Evolutionary conservation across 2,888 invertebrate genomes (phyloP).

Genomic region (Lasioglossum morio): DNA sequence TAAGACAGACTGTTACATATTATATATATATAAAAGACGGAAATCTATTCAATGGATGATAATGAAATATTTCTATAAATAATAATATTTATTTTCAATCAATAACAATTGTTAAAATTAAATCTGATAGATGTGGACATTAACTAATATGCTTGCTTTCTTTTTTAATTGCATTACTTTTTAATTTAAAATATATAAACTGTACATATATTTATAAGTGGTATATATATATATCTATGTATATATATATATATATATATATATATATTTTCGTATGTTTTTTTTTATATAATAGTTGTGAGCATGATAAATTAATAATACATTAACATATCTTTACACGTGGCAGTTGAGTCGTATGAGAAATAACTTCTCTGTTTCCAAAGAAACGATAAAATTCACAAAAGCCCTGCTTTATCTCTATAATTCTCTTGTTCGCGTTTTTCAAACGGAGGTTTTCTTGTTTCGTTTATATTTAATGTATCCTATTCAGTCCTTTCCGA

Average conservation of each 20-base stretch:
- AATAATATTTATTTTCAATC: constrained; percentile 6
- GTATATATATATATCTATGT: constrained; percentile 79
- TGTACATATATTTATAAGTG: constrained; percentile 83
- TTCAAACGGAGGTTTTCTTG: constrained; percentile 62
- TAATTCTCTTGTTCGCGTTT: constrained; percentile 34
- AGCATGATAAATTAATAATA: constrained; percentile 82
- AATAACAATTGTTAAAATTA: not conserved
- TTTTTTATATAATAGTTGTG: constrained; percentile 80
- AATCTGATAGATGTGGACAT: not conserved
- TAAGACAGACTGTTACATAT: too few relatives aligned
- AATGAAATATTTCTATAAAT: not conserved
- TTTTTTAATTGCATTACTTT: constrained; percentile 80
- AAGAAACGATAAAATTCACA: constrained; percentile 49
- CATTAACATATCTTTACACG: constrained; percentile 76
- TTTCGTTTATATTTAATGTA: constrained; percentile 73
- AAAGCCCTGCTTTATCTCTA: constrained; percentile 16
- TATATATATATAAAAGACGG: not conserved
- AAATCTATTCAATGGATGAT: not conserved
- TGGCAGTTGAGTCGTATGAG: constrained; percentile 78
- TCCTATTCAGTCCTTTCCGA: constrained; percentile 80
- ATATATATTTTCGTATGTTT: constrained; percentile 78
- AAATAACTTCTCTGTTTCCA: constrained; percentile 65
- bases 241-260: constrained; percentile 78
- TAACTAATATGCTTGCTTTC: constrained; percentile 8
- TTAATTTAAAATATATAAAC: constrained; percentile 85